Evolutionary conservation across 2,888 invertebrate species (phyloP).

Genomic region (Melinaea menophilus): DNA sequence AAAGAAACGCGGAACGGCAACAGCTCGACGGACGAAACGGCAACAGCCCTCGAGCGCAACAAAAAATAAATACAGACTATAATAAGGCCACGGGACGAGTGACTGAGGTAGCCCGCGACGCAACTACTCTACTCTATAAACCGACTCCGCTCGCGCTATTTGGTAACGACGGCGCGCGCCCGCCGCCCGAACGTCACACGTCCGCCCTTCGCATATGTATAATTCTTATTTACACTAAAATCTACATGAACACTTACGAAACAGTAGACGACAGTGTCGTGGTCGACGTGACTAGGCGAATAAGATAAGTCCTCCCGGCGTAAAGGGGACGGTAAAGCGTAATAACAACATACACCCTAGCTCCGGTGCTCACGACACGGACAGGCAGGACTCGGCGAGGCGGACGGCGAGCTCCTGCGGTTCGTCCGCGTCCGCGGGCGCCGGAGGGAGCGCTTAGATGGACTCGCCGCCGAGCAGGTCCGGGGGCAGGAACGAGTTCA

Average conservation of each 20-base stretch:
- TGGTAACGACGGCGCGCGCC: constrained; percentile 41
- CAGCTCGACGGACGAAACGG: constrained; percentile 70
- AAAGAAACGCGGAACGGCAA: constrained; percentile 70
- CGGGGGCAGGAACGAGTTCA: constrained; percentile 92
- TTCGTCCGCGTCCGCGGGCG: constrained; percentile 14
- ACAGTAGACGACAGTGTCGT: constrained; percentile 63
- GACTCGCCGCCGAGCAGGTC: constrained; percentile 92
- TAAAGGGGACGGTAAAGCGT: constrained; percentile 57
- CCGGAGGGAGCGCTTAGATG: constrained; percentile 75
- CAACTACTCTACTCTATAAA: constrained; percentile 50
- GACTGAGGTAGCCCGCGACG: constrained; percentile 75
- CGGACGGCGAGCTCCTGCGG: constrained; percentile 21
- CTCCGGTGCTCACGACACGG: constrained; percentile 17
- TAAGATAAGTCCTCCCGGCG: constrained; percentile 56
- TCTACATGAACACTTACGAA: constrained; percentile 74
- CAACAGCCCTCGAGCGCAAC: constrained; percentile 74
- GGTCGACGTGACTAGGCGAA: constrained; percentile 71
- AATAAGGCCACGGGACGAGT: constrained; percentile 72
- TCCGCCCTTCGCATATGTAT: constrained; percentile 49
- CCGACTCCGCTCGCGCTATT: constrained; percentile 52
- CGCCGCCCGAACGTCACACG: constrained; percentile 29
- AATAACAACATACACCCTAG: constrained; percentile 55
- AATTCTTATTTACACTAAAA: constrained; percentile 69
- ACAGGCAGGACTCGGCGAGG: constrained; percentile 13
- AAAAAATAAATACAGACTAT: constrained; percentile 69